These are phyloP conservation scores for Lindbergichthys nudifrons DNA, from an alignment of 2,797 vertebrate genomes.

Conservation along the genomic window DNA sequence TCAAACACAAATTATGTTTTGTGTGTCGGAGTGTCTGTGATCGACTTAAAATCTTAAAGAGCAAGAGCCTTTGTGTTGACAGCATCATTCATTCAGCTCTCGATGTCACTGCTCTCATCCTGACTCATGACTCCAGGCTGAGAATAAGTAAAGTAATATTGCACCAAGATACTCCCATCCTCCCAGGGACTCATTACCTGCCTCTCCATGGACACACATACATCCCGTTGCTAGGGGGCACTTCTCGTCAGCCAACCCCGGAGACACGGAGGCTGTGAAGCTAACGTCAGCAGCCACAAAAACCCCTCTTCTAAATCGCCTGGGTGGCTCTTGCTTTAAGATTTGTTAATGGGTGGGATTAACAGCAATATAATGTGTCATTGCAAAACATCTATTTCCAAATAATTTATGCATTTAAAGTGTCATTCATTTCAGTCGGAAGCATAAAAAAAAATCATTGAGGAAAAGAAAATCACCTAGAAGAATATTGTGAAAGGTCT, in stretches of 20 bases:
- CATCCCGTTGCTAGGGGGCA: constrained; percentile 65
- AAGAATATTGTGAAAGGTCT: constrained; percentile 11
- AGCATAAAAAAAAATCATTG: not conserved
- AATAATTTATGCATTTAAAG: constrained; percentile 2
- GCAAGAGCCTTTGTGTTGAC: constrained; percentile 15
- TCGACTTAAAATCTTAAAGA: constrained; percentile 29
- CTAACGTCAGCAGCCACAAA: constrained; percentile 28
- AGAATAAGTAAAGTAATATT: constrained; percentile 49
- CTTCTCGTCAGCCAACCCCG: constrained; percentile 51
- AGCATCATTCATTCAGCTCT: constrained; percentile 22
- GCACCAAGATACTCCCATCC: constrained; percentile 53
- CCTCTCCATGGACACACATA: constrained; percentile 53
- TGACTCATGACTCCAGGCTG: constrained; percentile 47
- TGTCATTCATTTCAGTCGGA: constrained; percentile 8
- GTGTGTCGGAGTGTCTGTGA: not conserved
- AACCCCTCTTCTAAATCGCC: constrained; percentile 38
- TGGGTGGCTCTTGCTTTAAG: constrained; percentile 10
- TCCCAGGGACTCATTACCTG: constrained; percentile 79
- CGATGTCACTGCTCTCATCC: constrained; percentile 27
- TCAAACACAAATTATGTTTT: not conserved
- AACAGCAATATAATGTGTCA: not conserved
- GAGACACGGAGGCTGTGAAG: constrained; percentile 45
- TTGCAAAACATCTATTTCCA: constrained; percentile 15
- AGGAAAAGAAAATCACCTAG: constrained; percentile 2
- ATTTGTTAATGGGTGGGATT: not conserved